These are phyloP conservation scores for Hirudo medicinalis DNA, from an alignment of 1,140 invertebrate genomes.

Conservation along the genomic window DNA sequence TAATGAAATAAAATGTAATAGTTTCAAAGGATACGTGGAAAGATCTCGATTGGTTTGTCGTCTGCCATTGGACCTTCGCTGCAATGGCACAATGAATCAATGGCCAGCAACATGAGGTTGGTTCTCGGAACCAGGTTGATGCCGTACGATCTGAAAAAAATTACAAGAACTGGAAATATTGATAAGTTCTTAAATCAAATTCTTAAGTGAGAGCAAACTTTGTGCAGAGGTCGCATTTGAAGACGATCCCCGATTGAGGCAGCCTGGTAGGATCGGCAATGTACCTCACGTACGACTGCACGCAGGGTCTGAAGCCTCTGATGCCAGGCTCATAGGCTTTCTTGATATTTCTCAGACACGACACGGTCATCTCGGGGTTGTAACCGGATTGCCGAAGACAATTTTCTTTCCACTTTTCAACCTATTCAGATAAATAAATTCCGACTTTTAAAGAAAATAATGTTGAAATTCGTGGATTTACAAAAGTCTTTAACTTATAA, in stretches of 20 bases:
- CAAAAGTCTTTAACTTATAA: not conserved
- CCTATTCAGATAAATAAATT: not conserved
- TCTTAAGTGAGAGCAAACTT: not conserved
- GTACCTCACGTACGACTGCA: slow-evolving; percentile 13
- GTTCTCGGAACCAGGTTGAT: slow-evolving; percentile 16
- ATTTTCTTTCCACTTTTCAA: slow-evolving; percentile 16
- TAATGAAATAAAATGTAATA: not conserved
- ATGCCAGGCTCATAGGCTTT: slow-evolving; percentile 17
- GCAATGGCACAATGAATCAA: slow-evolving; percentile 18
- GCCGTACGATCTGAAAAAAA: slow-evolving; percentile 17
- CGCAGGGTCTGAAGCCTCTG: slow-evolving; percentile 10
- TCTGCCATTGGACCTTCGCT: not conserved
- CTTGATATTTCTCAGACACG: slow-evolving; percentile 11
- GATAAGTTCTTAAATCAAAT: not conserved
- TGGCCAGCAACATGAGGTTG: slow-evolving; percentile 22
- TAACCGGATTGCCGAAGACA: slow-evolving; percentile 11
- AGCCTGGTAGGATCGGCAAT: not conserved
- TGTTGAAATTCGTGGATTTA: too few relatives aligned
- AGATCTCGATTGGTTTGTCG: slow-evolving; percentile 14
- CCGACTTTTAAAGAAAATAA: too few relatives aligned
- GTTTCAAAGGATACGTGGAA: slow-evolving; percentile 16
- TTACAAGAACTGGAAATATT: not conserved
- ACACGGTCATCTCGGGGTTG: slow-evolving; percentile 1
- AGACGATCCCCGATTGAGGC: slow-evolving; percentile 3
- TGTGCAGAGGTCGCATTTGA: slow-evolving; percentile 14